Base-by-base conservation (phyloP, 2,888 invertebrate genomes). In the Electrophaes corylata region DNA sequence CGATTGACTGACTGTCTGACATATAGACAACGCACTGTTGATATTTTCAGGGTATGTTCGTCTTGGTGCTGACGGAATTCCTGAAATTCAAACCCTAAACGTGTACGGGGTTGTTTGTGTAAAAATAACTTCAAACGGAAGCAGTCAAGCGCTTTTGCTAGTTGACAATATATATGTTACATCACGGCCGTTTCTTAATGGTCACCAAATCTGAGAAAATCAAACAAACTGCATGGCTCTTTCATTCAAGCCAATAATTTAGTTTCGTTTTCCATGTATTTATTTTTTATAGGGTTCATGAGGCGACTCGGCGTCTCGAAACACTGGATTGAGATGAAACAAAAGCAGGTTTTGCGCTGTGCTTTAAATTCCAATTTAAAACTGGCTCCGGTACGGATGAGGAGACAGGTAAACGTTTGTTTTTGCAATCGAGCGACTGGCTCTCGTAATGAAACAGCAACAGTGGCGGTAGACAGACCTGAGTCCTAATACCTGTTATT, bases 351-450 rank as follows among this genome's bases (percentile, higher is more conserved):
- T 47, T 33, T 41, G 39, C 23, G 10, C 18, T 19, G 10, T 10
- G 26, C 26, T 65, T 66, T 56, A 60, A 64, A 68, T 63, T 69
- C 49, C 62, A 57, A 68, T 70, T 60, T 57, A 64, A 64, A 70
- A 63, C 57, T 49, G 55, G 62, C 50, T 40, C 11, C 26, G 48
- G 16, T 26, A 48, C 52, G 53, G 57, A 41, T 58, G 60, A 56
- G 51, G 37, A 51, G 63, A 66, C 68, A 70, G 66, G 69, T 70
- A 70, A 70, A 70, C 59, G 60, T 72, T 75, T 71, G 70, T 69
- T 72, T 71, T 71, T 69, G 64, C 60, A 41, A 66, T 58, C 62
- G 58, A 41, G 33, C 50, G 62, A 64, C 54, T 57, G 44, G 45
- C 10, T 41, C 12, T n/a, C 60, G 47, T 53, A 33, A 39, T 56